These are phyloP conservation scores for Folsomia candida DNA, from an alignment of 2,888 invertebrate species.

Conservation along the genomic window DNA sequence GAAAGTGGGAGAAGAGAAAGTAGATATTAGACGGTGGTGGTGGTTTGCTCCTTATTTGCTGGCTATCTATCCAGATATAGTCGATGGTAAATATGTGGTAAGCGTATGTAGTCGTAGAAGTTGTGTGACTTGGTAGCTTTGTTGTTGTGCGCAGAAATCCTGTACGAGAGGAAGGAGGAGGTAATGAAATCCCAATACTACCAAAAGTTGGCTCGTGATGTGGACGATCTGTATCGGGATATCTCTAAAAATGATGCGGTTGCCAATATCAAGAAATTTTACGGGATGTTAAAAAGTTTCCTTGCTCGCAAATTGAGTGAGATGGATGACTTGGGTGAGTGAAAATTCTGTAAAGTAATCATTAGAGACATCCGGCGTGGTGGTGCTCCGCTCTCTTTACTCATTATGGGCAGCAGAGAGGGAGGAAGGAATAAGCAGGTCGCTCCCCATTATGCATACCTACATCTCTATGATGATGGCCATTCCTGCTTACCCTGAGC, in stretches of 20 bases:
- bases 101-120: too few species aligned
- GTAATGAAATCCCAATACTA: constrained; percentile 78
- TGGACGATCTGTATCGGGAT: constrained; percentile 75
- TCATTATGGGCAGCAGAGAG: too few species aligned
- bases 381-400: not conserved
- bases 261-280: constrained; percentile 75
- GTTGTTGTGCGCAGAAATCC: constrained; percentile 68
- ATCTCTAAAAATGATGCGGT: constrained; percentile 73
- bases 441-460: not conserved
- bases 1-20: not conserved
- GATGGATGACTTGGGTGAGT: constrained; percentile 26
- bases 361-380: not conserved
- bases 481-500: too few species aligned
- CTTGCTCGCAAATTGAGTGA: constrained; percentile 52
- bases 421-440: not conserved
- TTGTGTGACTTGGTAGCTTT: too few species aligned
- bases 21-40: not conserved
- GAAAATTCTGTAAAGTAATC: constrained; percentile 2
- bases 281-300: constrained; percentile 65
- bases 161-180: constrained; percentile 75
- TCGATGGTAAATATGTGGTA: too few species aligned
- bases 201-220: constrained; percentile 74
- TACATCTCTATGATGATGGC: not conserved
- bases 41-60: too few species aligned
- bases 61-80: too few species aligned